Evolutionary conservation across 2,113 vertebrate genomes (phyloP).

Genomic region (Symphodus melops): DNA sequence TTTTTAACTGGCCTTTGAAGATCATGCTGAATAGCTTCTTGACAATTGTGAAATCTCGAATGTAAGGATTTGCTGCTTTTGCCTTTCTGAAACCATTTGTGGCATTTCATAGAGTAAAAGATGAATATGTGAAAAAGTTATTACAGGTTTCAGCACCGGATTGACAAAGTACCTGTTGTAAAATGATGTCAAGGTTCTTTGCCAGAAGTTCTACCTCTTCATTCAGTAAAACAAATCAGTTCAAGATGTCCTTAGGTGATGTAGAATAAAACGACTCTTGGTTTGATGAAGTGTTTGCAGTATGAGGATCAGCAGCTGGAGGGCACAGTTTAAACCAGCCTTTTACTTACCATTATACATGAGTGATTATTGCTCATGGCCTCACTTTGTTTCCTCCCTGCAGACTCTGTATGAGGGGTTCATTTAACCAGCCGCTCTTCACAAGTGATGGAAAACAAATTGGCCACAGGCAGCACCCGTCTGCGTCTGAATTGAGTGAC

Average conservation of each 20-base stretch:
- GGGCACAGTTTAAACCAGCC: constrained; percentile 26
- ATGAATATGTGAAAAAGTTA: no score
- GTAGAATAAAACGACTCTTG: not conserved
- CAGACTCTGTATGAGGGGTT: constrained; percentile 37
- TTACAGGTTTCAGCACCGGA: no score
- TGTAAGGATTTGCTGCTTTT: no score
- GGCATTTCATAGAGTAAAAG: no score
- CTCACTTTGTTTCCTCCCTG: constrained; percentile 47
- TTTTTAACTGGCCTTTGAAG: no score
- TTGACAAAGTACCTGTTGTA: no score
- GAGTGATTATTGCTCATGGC: constrained; percentile 53
- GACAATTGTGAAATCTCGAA: no score
- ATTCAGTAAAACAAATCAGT: no score
- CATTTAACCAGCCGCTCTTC: constrained; percentile 61
- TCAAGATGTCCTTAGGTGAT: not conserved
- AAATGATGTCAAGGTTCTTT: no score
- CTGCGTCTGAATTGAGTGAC: constrained; percentile 55
- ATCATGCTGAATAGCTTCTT: no score
- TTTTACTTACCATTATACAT: constrained; percentile 44
- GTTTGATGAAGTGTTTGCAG: constrained; percentile 22
- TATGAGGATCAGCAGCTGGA: not conserved
- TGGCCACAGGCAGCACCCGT: constrained; percentile 60
- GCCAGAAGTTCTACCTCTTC: no score
- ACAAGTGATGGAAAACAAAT: constrained; percentile 72
- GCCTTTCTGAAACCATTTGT: no score